Evolutionary conservation across 2,888 invertebrate genomes (phyloP).

Genomic region (Andrena praecox): DNA sequence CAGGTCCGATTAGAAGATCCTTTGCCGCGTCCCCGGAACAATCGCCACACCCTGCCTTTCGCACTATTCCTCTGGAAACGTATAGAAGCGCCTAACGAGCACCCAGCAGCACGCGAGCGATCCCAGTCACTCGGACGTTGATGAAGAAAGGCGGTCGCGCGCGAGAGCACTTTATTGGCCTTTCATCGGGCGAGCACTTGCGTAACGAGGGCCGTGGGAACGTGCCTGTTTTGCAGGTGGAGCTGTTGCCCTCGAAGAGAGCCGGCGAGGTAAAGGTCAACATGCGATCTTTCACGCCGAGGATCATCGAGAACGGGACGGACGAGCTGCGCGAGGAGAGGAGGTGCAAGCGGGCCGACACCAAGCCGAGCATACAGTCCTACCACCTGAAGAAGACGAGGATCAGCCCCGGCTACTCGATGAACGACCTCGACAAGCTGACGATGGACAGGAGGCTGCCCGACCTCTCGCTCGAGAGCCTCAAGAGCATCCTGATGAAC

Average conservation of each 20-base stretch:
- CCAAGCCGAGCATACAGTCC: conserved; percentile 80
- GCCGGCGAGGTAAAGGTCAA: conserved; percentile 77
- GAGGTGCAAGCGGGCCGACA: conserved; percentile 54
- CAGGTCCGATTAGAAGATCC: background rate
- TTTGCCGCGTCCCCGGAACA: no score
- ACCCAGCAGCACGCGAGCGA: background rate
- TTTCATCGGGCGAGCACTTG: conserved; percentile 56
- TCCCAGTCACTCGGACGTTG: background rate
- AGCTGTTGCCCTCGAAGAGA: conserved; percentile 76
- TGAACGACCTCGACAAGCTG: conserved; percentile 84
- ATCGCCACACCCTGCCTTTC: background rate
- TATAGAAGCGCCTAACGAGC: background rate
- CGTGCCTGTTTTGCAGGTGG: conserved; percentile 72
- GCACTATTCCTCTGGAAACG: background rate
- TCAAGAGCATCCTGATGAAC: conserved; percentile 81
- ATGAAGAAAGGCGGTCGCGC: background rate
- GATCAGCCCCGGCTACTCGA: conserved; percentile 81
- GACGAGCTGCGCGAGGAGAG: conserved; percentile 50
- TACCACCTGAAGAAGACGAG: conserved; percentile 78
- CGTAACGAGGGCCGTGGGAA: conserved; percentile 70
- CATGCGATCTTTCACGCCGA: conserved; percentile 82
- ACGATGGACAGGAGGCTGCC: conserved; percentile 67
- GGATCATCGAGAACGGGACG: conserved; percentile 77
- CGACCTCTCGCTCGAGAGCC: conserved; percentile 82
- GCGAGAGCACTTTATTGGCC: conserved; percentile 55